These are phyloP conservation scores for Megathymus violae DNA, from an alignment of 1,140 invertebrate genomes.

Conservation along the genomic window DNA sequence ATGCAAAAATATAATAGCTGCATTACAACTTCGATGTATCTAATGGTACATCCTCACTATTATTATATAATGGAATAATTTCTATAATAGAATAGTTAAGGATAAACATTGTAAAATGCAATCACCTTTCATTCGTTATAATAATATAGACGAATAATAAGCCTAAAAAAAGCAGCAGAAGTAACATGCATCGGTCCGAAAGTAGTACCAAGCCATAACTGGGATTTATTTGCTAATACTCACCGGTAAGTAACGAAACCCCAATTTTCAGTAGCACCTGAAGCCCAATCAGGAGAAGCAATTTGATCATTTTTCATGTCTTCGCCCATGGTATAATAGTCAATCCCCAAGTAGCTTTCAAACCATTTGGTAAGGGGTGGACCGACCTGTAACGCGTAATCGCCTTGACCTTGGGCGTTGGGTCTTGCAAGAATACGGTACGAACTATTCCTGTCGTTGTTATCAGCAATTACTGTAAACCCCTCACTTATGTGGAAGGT, in stretches of 20 bases:
- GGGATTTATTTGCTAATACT: no score
- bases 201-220: not conserved
- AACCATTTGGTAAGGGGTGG: constrained; percentile 71
- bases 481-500: constrained; percentile 88
- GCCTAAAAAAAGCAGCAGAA: no score
- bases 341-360: constrained; percentile 67
- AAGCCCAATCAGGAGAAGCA: constrained; percentile 88
- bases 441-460: constrained; percentile 65
- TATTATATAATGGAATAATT: no score
- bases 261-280: constrained; percentile 90
- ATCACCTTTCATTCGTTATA: no score
- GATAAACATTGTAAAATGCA: no score
- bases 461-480: constrained; percentile 87
- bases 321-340: constrained; percentile 71
- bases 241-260: constrained; percentile 87
- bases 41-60: no score
- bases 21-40: no score
- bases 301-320: constrained; percentile 86
- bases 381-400: constrained; percentile 85
- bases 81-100: no score
- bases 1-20: no score
- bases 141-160: no score
- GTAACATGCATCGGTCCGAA: no score
- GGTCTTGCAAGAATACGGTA: constrained; percentile 89
- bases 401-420: constrained; percentile 86